Evolutionary conservation across 2,888 invertebrate species (phyloP).

Genomic region (Lasioglossum marginatum): DNA sequence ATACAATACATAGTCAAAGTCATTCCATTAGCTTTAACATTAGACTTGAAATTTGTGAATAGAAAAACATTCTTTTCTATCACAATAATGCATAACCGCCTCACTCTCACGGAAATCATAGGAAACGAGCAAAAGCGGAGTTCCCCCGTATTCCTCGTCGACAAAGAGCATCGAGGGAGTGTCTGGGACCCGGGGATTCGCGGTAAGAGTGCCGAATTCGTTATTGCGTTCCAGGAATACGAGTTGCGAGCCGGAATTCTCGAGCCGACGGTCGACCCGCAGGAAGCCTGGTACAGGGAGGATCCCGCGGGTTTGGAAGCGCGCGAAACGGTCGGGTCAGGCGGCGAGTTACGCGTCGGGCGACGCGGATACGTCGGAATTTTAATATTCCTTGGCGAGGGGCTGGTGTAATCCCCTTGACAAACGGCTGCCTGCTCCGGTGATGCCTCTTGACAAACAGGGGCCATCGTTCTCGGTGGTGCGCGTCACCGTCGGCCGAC

Average conservation of each 20-base stretch:
- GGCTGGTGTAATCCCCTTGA: slow-evolving; percentile 77
- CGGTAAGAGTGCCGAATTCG: slow-evolving; percentile 23
- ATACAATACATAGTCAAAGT: neutral
- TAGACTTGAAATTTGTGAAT: too few species aligned
- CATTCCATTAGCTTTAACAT: too few species aligned
- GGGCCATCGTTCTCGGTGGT: slow-evolving; percentile 75
- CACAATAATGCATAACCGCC: too few species aligned
- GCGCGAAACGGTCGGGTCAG: slow-evolving; percentile 40
- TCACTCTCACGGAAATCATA: neutral
- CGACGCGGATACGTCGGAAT: slow-evolving; percentile 75
- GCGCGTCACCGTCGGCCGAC: slow-evolving; percentile 41
- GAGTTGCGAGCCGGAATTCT: slow-evolving; percentile 13
- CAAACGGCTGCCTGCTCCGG: slow-evolving; percentile 76
- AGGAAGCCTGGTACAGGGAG: slow-evolving; percentile 5
- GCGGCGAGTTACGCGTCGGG: slow-evolving; percentile 42
- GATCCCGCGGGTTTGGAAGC: neutral
- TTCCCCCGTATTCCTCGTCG: neutral
- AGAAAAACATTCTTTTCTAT: too few species aligned
- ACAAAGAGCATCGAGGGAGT: neutral
- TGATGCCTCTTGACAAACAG: slow-evolving; percentile 81
- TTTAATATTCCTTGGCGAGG: slow-evolving; percentile 77
- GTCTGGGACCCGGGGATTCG: neutral
- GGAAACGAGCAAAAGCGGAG: neutral
- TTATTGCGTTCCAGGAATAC: slow-evolving; percentile 54
- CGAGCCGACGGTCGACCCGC: slow-evolving; percentile 5